These are phyloP conservation scores for Xenopus tropicalis DNA, from an alignment of 2,113 vertebrate species.

Conservation along the genomic window UCB_Xtro_10.0 CM004446.2:92626001-92626500, in stretches of 20 bases:
- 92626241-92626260: neutral
- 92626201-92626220: slow-evolving; percentile 2
- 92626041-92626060: neutral
- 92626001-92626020: neutral
- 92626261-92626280: too few relatives aligned
- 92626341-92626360: too few relatives aligned
- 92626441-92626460: too few relatives aligned
- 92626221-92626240: neutral
- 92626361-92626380: too few relatives aligned
- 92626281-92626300: too few relatives aligned
- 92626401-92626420: too few relatives aligned
- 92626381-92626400: too few relatives aligned
- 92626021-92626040: slow-evolving; percentile 7
- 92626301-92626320: too few relatives aligned
- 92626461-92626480: too few relatives aligned
- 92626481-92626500: too few relatives aligned
- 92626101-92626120: slow-evolving; percentile 14
- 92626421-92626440: too few relatives aligned
- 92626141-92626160: neutral
- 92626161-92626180: neutral
- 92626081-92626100: slow-evolving; percentile 11
- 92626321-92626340: too few relatives aligned
- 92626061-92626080: neutral
- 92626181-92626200: neutral
- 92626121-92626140: slow-evolving; percentile 7